A percentile compares a stretch with the other conserved stretches of the same genome.
Evolutionary conservation across 2,888 invertebrate genomes (phyloP).

Genomic region (Sesia apiformis): DNA sequence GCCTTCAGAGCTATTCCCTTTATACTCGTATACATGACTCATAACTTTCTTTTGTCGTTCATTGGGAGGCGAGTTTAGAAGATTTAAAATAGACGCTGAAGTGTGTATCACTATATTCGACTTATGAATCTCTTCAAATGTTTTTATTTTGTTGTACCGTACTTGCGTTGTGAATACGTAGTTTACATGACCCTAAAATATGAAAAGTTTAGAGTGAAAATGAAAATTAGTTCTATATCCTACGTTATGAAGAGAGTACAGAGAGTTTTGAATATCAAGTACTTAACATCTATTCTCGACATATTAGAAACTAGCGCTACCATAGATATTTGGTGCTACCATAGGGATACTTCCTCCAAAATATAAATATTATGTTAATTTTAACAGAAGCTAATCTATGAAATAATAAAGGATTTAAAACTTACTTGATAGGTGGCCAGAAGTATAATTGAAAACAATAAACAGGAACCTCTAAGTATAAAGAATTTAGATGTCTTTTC

Average conservation of each 20-base stretch:
- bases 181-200: constrained; percentile 32
- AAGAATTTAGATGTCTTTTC: constrained; percentile 15
- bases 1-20: not conserved
- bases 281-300: too few relatives aligned
- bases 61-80: constrained; percentile 19
- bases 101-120: constrained; percentile 18
- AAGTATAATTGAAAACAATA: constrained; percentile 27
- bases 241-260: not conserved
- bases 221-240: too few relatives aligned
- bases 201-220: too few relatives aligned
- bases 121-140: constrained; percentile 20
- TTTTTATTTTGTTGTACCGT: constrained; percentile 16
- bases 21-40: not conserved
- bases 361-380: not conserved
- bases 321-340: too few relatives aligned
- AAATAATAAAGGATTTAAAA: not conserved
- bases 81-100: constrained; percentile 16
- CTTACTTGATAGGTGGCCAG: constrained; percentile 34
- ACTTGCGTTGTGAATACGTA: constrained; percentile 30
- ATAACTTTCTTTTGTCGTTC: constrained; percentile 3
- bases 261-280: not conserved
- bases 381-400: not conserved
- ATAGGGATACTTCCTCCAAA: not conserved
- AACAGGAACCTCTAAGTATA: constrained; percentile 22
- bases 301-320: too few relatives aligned